Base-by-base conservation (phyloP, 2,113 vertebrate species). In the Malurus melanocephalus region DNA sequence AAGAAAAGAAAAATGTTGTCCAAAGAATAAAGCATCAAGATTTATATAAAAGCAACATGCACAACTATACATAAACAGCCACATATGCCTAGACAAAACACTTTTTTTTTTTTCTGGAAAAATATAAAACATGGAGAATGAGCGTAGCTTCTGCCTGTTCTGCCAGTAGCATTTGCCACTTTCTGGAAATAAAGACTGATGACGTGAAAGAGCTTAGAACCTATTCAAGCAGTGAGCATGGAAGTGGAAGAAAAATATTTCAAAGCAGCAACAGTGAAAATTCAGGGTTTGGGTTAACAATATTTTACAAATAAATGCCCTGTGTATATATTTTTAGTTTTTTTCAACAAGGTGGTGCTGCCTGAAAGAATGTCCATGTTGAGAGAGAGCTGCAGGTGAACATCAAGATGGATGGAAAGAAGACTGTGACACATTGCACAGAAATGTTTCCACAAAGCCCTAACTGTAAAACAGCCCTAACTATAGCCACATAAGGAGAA, bases 81-180 rank as follows among this genome's bases (percentile, higher is more conserved):
- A 84, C 9, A 7, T 67, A n/a, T 27, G 4, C 16, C 42, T 64
- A 52, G 42, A 61, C 10, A 46, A 71, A 75, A 43, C 18, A 43
- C 3, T 20, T 12, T 27, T 72, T 80, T 67, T 32, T 33, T 46
- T 46, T 46, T 21, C 3, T 40, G n/a, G 49, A 82, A 82, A 62
- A 0, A 19, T 4, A 43, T 5, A 72, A 55, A 49, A 35, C 13
- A 27, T 11, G 10, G 21, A 24, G 30, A 90, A 53, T 0, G 0
- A 46, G 9, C 2, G 7, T 43, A 72, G 23, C 26, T 55, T 75
- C 32, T 68, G 24, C 16, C 13, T 46, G 7, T 38, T 84, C 59
- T 2, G 11, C 8, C 27, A 48, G 30, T 16, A 77, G 10, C 33
- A 66, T 87, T 87, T 69, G 13, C 5, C 26, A 28, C 23, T 79